Percentiles rank a stretch among this genome's conserved stretches.
Evolutionary conservation across 2,888 invertebrate genomes (phyloP).

Genomic region (Polymixis flavicincta): DNA sequence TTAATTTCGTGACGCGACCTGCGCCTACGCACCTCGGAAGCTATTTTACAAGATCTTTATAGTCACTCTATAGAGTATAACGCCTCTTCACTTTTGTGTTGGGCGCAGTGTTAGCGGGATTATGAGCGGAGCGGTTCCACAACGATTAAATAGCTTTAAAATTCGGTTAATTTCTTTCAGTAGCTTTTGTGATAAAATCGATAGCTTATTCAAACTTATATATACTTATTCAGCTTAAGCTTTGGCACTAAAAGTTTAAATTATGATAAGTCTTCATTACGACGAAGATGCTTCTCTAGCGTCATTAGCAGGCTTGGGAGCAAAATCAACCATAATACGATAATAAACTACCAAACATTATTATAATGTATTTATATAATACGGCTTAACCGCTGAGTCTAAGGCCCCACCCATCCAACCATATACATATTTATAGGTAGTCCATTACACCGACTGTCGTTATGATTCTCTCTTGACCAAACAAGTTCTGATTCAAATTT

Average conservation of each 20-base stretch:
- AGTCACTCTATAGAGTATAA: conserved; percentile 71
- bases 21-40: conserved; percentile 74
- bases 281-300: conserved; percentile 11
- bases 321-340: conserved; percentile 17
- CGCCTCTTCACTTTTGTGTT: conserved; percentile 62
- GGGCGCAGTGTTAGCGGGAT: conserved; percentile 36
- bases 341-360: conserved; percentile 11
- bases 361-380: conserved; percentile 30
- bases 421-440: conserved; percentile 68
- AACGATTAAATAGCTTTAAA: not conserved
- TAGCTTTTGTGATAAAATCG: not conserved
- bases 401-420: conserved; percentile 54
- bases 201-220: not conserved
- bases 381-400: conserved; percentile 56
- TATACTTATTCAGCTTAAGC: conserved; percentile 7
- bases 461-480: conserved; percentile 70
- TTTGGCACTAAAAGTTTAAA: conserved; percentile 4
- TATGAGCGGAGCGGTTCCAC: conserved; percentile 15
- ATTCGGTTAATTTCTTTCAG: not conserved
- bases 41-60: conserved; percentile 78
- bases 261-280: not conserved
- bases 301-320: conserved; percentile 16
- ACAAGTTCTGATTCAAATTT: conserved; percentile 75
- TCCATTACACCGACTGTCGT: conserved; percentile 66
- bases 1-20: conserved; percentile 73